Evolutionary conservation across 2,888 invertebrate species (phyloP).

Genomic region (Pegoplata infirma): DNA sequence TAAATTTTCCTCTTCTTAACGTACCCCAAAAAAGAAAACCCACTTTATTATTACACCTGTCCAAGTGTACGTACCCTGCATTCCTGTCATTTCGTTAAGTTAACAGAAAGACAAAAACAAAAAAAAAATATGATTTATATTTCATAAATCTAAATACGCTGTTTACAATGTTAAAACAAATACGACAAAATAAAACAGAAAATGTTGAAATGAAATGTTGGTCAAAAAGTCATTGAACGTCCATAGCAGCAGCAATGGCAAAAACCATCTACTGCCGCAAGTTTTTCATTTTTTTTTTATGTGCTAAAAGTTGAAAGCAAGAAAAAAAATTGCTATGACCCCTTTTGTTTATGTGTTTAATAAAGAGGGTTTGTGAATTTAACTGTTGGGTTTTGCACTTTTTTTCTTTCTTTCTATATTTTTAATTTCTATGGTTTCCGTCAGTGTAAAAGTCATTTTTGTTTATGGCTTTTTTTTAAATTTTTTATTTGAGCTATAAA

Average conservation of each 20-base stretch:
- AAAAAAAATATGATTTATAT: constrained; percentile 43
- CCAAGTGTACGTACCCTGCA: constrained; percentile 1
- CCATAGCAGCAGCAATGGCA: constrained; percentile 28
- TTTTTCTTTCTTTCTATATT: constrained; percentile 29
- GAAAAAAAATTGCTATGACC: constrained; percentile 42
- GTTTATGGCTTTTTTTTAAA: constrained; percentile 20
- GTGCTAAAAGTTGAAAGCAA: too few species aligned
- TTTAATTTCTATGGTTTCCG: constrained; percentile 61
- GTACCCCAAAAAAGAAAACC: background rate
- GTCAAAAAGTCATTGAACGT: constrained; percentile 63
- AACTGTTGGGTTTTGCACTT: constrained; percentile 62
- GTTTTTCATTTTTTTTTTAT: background rate
- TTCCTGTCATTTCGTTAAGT: background rate
- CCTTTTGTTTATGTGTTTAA: constrained; percentile 49
- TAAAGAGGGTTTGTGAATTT: constrained; percentile 39
- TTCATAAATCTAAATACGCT: constrained; percentile 56
- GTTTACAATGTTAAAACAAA: constrained; percentile 35
- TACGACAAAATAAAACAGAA: background rate
- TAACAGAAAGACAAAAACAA: background rate
- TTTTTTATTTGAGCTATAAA: constrained; percentile 20
- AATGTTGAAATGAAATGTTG: constrained; percentile 49
- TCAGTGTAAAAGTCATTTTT: constrained; percentile 49
- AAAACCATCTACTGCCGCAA: constrained; percentile 26
- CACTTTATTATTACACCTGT: constrained; percentile 48
- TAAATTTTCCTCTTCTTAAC: background rate